Conservation (phyloP, 2,113 vertebrate genomes). For the Girardinichthys multiradiatus region DNA sequence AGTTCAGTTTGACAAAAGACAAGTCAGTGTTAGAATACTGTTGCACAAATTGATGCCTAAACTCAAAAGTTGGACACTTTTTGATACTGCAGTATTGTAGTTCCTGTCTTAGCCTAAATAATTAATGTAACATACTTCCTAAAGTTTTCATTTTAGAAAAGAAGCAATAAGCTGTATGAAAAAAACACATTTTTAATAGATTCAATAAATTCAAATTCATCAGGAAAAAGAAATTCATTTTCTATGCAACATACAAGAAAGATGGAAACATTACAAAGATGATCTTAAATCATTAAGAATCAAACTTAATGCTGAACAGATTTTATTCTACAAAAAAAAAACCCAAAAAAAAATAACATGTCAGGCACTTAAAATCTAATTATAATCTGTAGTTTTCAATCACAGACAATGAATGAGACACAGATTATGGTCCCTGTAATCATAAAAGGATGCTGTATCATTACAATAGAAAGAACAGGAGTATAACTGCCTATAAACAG, state of each 20-base stretch:
- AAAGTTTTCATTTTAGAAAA: background rate
- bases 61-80: too few relatives aligned
- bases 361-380: slow-evolving; percentile 64
- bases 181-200: background rate
- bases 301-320: slow-evolving; percentile 10
- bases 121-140: background rate
- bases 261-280: slow-evolving; percentile 5
- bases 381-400: background rate
- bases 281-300: background rate
- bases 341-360: background rate
- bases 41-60: too few relatives aligned
- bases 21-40: too few relatives aligned
- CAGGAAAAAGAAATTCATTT: slow-evolving; percentile 35
- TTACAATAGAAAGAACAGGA: background rate
- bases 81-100: background rate
- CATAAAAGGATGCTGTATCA: background rate
- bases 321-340: slow-evolving; percentile 6
- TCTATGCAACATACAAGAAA: slow-evolving; percentile 21
- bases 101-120: background rate
- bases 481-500: background rate
- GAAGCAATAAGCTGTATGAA: background rate
- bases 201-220: background rate
- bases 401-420: background rate
- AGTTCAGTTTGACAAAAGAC: too few relatives aligned
- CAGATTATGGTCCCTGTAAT: slow-evolving; percentile 26